Conservation (phyloP, 2,797 vertebrate species). For the Smutsia gigantea region DNA sequence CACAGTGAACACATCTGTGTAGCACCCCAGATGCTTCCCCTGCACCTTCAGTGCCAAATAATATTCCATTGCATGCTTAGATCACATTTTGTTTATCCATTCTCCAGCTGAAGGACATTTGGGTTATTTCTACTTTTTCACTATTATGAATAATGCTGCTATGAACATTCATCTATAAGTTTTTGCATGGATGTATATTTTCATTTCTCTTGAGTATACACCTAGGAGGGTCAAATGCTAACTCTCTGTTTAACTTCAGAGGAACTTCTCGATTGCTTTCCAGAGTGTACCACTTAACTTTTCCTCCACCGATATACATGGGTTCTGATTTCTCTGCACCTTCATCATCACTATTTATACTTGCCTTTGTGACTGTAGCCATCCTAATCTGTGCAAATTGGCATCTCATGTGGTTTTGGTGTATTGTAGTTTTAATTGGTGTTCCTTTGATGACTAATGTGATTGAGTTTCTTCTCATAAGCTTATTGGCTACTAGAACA, state of each 20-base stretch:
- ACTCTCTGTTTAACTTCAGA: neutral
- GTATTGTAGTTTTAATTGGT: neutral
- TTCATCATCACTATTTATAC: neutral
- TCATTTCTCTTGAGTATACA: neutral
- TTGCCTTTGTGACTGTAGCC: neutral
- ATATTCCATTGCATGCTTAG: neutral
- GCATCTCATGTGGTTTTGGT: neutral
- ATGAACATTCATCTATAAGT: neutral
- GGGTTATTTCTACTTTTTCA: neutral
- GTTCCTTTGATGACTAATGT: neutral
- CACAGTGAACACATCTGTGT: neutral
- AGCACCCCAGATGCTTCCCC: neutral
- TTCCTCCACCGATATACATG: neutral
- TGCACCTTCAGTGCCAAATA: neutral
- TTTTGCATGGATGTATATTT: neutral
- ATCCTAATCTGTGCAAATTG: neutral
- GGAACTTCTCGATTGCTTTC: neutral
- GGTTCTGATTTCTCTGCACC: neutral
- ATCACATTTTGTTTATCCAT: neutral
- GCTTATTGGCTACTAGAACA: neutral
- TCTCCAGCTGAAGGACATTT: neutral
- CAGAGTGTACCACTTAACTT: neutral
- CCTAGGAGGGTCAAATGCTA: neutral
- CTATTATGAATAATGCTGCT: neutral
- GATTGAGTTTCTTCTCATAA: neutral